Evolutionary conservation across 37 sponge, comb jelly and placozoan genomes (phyloP).

Genomic region (Dysidea cf. avara): DNA sequence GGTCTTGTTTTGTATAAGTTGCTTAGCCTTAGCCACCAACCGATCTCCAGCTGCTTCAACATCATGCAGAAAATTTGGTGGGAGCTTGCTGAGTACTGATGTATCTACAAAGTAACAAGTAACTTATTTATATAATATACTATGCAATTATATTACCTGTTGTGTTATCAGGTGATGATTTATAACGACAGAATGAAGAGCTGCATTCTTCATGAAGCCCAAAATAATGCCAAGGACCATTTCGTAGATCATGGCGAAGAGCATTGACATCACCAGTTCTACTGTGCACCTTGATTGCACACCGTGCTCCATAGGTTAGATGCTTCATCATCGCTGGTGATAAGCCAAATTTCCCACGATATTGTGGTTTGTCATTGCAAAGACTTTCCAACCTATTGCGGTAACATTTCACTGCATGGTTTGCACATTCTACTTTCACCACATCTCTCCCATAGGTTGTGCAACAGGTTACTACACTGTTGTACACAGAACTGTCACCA

Average conservation of each 20-base stretch:
- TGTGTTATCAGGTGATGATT: not conserved
- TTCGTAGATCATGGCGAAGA: slow-evolving; percentile 37
- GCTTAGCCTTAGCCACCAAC: slow-evolving; percentile 7
- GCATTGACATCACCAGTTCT: slow-evolving; percentile 3
- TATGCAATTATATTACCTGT: slow-evolving; percentile 6
- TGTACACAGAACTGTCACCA: no score
- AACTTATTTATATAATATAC: slow-evolving; percentile 12
- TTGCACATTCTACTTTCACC: slow-evolving; percentile 30
- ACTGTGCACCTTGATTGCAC: slow-evolving; percentile 26
- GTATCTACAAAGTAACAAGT: slow-evolving; percentile 1
- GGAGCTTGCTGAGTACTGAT: not conserved
- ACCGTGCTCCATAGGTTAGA: slow-evolving; percentile 20
- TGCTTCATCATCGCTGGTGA: slow-evolving; percentile 8
- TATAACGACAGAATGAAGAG: not conserved
- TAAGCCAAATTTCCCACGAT: slow-evolving; percentile 14
- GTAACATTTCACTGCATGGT: slow-evolving; percentile 32
- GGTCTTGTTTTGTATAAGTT: slow-evolving; percentile 27
- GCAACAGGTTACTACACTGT: not conserved
- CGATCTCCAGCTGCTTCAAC: slow-evolving; percentile 14
- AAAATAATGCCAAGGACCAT: slow-evolving; percentile 32
- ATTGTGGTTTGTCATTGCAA: slow-evolving; percentile 29
- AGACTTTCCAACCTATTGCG: slow-evolving; percentile 13
- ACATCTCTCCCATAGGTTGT: not conserved
- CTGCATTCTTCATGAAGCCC: slow-evolving; percentile 32
- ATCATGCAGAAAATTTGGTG: not conserved